phyloP scores from a whole-genome alignment of 2,888 invertebrate genomes.

The Scrobipalpa costella region DNA sequence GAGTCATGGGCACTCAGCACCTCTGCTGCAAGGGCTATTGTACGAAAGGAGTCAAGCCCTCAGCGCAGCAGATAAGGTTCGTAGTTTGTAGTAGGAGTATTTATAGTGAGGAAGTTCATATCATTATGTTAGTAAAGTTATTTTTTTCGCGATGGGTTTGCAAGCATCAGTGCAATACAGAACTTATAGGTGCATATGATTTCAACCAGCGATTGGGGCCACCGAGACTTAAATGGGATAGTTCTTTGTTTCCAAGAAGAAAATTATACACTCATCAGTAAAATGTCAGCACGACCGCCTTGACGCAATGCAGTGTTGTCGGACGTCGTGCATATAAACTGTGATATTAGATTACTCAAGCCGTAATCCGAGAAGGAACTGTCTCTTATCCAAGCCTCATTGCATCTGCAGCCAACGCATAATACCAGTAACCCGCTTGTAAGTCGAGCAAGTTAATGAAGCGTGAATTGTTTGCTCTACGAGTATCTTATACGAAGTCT shows the following conservation, averaged over 20 bases:
- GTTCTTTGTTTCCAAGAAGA: conserved; percentile 5
- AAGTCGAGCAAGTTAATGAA: background rate
- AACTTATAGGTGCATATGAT: too few relatives aligned
- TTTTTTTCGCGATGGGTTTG: too few relatives aligned
- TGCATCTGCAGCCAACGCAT: conserved; percentile 20
- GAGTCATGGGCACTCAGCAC: conserved; percentile 75
- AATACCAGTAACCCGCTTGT: background rate
- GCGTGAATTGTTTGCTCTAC: conserved; percentile 5
- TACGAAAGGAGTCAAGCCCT: conserved; percentile 66
- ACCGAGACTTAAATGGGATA: background rate
- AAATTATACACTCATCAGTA: background rate
- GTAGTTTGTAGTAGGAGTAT: conserved; percentile 27
- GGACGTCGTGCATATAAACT: conserved; percentile 13
- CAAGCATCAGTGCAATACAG: too few relatives aligned
- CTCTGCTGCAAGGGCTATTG: conserved; percentile 81
- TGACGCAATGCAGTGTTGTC: background rate
- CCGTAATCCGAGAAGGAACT: conserved; percentile 4
- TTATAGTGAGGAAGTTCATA: background rate
- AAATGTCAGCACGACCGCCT: conserved; percentile 8
- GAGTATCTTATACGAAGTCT: too few relatives aligned
- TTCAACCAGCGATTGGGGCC: too few relatives aligned
- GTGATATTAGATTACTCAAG: conserved; percentile 20
- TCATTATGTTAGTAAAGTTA: too few relatives aligned
- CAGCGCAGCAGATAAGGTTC: conserved; percentile 53
- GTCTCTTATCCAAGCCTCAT: conserved; percentile 19